Percentiles rank a stretch among this genome's conserved stretches.
Evolutionary conservation across 2,113 vertebrate species (phyloP).

Genomic region (Tor tambroides): DNA sequence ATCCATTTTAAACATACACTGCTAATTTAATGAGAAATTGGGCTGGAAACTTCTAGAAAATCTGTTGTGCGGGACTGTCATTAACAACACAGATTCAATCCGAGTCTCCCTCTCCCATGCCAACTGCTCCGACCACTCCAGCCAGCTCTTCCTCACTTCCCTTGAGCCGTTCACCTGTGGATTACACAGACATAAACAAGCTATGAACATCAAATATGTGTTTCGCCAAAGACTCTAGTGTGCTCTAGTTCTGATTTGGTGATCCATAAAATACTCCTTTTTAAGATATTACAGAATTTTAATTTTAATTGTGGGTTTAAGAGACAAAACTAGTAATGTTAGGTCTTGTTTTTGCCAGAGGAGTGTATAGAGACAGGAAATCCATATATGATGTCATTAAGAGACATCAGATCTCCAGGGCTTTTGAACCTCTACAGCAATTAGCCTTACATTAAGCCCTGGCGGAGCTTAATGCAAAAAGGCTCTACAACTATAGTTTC

Average conservation of each 20-base stretch:
- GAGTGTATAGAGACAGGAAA: neutral
- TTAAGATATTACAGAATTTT: neutral
- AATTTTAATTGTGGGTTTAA: neutral
- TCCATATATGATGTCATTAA: conserved; percentile 49
- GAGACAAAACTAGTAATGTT: neutral
- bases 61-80: neutral
- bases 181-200: conserved; percentile 17
- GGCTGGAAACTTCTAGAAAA: neutral
- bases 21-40: neutral
- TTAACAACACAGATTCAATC: conserved; percentile 76
- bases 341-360: neutral
- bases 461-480: conserved; percentile 18
- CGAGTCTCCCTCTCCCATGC: conserved; percentile 81
- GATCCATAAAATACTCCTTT: neutral
- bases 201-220: accelerated
- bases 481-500: neutral
- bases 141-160: conserved; percentile 89
- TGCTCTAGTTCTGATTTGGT: neutral
- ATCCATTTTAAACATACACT: neutral
- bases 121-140: conserved; percentile 73
- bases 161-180: conserved; percentile 86
- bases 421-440: conserved; percentile 67
- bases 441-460: conserved; percentile 61
- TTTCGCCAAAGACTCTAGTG: neutral
- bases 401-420: conserved; percentile 48